Conservation (phyloP, 2,113 vertebrate species). For the Crotalus tigris region DNA sequence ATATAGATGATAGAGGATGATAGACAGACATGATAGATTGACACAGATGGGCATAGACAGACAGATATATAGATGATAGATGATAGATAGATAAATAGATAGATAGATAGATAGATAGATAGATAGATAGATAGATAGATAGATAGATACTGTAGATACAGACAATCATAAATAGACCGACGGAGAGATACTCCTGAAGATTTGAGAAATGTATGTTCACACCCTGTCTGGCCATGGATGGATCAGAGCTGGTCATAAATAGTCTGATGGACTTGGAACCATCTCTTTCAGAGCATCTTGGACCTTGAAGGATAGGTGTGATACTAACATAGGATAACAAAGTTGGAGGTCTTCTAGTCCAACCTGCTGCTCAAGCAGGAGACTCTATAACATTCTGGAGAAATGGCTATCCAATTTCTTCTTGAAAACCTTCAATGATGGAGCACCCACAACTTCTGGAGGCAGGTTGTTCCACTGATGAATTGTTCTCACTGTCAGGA, state of each 20-base stretch:
- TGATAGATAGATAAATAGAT: too few relatives aligned
- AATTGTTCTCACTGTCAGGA: not conserved
- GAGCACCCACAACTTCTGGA: not conserved
- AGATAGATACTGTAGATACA: too few relatives aligned
- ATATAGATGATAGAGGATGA: too few relatives aligned
- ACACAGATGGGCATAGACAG: too few relatives aligned
- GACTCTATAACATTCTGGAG: not conserved
- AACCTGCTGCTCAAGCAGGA: not conserved
- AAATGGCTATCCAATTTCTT: not conserved
- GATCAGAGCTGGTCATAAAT: not conserved
- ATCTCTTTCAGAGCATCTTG: not conserved
- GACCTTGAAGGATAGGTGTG: not conserved
- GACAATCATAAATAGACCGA: too few relatives aligned
- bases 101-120: too few relatives aligned
- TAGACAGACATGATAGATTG: too few relatives aligned
- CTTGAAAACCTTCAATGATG: not conserved
- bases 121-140: too few relatives aligned
- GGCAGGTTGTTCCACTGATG: not conserved
- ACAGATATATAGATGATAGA: too few relatives aligned
- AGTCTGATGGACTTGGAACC: not conserved
- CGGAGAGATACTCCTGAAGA: not conserved
- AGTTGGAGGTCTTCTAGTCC: not conserved
- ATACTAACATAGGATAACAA: not conserved
- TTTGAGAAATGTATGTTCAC: not conserved
- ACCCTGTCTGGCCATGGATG: not conserved